Base-by-base conservation (phyloP, 2,888 invertebrate species). In the Lepidocyrtoides sp. region DNA sequence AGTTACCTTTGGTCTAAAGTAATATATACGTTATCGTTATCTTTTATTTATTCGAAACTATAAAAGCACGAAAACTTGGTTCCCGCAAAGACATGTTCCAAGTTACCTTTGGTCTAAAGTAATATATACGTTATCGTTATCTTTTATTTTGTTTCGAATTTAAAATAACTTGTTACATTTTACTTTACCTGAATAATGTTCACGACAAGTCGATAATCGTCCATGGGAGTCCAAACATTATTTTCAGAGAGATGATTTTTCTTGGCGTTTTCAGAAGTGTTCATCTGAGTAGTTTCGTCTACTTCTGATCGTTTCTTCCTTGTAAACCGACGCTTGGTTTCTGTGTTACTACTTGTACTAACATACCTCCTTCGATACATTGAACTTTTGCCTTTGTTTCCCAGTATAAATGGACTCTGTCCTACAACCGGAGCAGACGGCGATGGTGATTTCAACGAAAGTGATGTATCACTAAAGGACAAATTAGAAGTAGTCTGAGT, bases 41-140 rank as follows among this genome's bases (percentile, higher is more conserved):
- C n/a, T n/a, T n/a, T n/a, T n/a, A n/a, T n/a, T n/a, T n/a, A n/a
- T n/a, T 98, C 97, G 29, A 98, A 96, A 0, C 98, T 98, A 95
- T 99, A 99, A 90, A 98, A 97, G 95, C 99, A 99, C 0, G 99
- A 98, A 95, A 99, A 99, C 95, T 98, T 99, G 0, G 98, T 97
- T 4, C 98, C 98, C 92, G 98, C 96, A 95, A 99, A 98, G 0
- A 99, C 97, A 57, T 96, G 95, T 89, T 95, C 95, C 91, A 97
- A 94, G 94, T 96, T 96, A 94, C 96, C 90, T 32, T 85, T 96
- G 4, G 96, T 96, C 96, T 97, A 95, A 90, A 95, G 94, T 12
- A n/a, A n/a, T 14, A n/a, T 2, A 66, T 32, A 66, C n/a, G n/a
- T n/a, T n/a, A n/a, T n/a, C n/a, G n/a, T n/a, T n/a, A n/a, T n/a